A percentile compares a stretch with the other conserved stretches of the same genome.
Evolutionary conservation across 2,888 invertebrate genomes (phyloP).

Genomic region (Hipparchia sbordonii): DNA sequence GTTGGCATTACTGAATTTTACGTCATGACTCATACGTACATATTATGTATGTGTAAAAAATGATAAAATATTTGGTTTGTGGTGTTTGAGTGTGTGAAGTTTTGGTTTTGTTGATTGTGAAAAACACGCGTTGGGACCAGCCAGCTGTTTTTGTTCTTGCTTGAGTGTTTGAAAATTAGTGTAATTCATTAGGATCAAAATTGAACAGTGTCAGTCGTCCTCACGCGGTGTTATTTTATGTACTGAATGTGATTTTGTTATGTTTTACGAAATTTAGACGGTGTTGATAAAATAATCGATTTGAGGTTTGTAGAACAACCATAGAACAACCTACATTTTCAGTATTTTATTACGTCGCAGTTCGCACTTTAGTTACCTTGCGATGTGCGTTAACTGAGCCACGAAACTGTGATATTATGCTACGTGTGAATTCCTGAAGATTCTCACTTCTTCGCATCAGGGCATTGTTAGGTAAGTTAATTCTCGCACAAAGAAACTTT

Average conservation of each 20-base stretch:
- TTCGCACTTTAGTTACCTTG: constrained; percentile 47
- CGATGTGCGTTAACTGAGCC: constrained; percentile 34
- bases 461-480: constrained; percentile 29
- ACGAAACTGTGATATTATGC: constrained; percentile 23
- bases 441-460: constrained; percentile 5
- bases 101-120: constrained; percentile 41
- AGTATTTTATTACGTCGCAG: constrained; percentile 55
- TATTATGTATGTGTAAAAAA: too few species aligned
- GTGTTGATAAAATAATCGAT: constrained; percentile 63
- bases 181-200: constrained; percentile 75
- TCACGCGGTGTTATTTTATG: constrained; percentile 64
- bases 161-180: constrained; percentile 63
- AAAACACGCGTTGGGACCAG: constrained; percentile 60
- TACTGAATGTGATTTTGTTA: constrained; percentile 56
- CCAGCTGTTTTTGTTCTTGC: constrained; percentile 76
- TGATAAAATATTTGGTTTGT: too few species aligned
- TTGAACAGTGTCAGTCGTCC: constrained; percentile 71
- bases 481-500: constrained; percentile 21
- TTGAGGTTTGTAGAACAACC: constrained; percentile 52
- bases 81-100: not conserved
- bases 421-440: constrained; percentile 18
- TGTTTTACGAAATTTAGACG: constrained; percentile 59
- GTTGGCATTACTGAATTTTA: constrained; percentile 5
- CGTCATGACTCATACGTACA: not conserved
- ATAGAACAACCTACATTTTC: constrained; percentile 65